Base-by-base conservation (phyloP, 2,113 vertebrate genomes). In the Clarias macrocephalus region DNA sequence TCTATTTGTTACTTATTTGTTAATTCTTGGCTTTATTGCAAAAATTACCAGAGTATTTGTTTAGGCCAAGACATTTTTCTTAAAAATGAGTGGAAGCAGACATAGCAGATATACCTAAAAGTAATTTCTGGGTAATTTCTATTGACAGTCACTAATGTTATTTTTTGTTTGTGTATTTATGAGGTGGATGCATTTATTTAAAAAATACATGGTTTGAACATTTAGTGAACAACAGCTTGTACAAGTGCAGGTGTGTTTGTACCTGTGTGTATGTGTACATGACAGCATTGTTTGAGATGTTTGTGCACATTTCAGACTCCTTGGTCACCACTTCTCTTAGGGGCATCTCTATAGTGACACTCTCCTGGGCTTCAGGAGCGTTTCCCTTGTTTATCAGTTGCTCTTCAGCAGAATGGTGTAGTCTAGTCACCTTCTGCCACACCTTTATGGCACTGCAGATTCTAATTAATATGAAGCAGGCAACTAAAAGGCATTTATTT, bases 261-360 rank as follows among this genome's bases (percentile, higher is more conserved):
- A 30, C 8, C 11, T 73, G 80, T 88, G 56, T 65, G 42, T 52
- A 52, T 83, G 68, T 62, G 37, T 54, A 28, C 23, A 15, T 23
- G 18, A 75, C 85, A 66, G 65, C 28, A 77, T 65, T 83, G 80
- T 80, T 83, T 62, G 56, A 84, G 83, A 79, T 87, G 85, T 89
- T 89, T 88, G 56, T 80, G 82, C 88, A 83, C 65, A 88, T 89
- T 90, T 84, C 88, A 23, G 3, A 90, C 93, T 93, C 85, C 91
- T 87, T 92, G 57, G 76, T 85, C 87, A 82, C 70, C 85, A 91
- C 93, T 93, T 93, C 94, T 93, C 83, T 79, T 80, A 92, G 94
- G 90, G 90, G 76, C 83, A 88, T 94, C 90, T 21, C 95, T 93
- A 92, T 95, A 94, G 96, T 88, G 94, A 97, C 95, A 33, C 54